phyloP scores from a whole-genome alignment of 1,140 invertebrate genomes.

The Protaetia brevitarsis region DNA sequence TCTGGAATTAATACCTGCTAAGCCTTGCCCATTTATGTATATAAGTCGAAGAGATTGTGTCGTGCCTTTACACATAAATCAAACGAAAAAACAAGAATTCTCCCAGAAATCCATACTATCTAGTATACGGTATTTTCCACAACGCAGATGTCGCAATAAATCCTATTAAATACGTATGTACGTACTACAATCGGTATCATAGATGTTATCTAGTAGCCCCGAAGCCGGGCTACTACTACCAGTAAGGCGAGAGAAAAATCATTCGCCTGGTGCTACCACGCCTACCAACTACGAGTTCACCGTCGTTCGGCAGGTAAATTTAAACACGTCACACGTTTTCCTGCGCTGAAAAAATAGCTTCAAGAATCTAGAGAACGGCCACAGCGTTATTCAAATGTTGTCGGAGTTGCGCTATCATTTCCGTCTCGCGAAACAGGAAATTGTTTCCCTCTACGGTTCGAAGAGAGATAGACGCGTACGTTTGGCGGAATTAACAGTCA shows the following conservation, averaged over 20 bases:
- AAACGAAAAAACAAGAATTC: too few species aligned
- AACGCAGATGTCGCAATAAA: too few species aligned
- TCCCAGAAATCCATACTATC: too few species aligned
- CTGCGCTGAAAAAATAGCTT: neutral
- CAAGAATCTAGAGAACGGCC: neutral
- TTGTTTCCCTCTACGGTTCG: neutral
- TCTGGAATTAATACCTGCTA: too few species aligned
- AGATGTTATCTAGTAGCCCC: too few species aligned
- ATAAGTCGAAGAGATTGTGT: too few species aligned
- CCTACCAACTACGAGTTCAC: neutral
- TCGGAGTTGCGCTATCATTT: neutral
- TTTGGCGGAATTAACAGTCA: neutral
- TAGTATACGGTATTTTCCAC: too few species aligned
- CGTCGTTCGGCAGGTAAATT: conserved; percentile 5
- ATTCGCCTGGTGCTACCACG: neutral
- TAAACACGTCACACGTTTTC: conserved; percentile 1
- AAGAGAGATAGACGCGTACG: neutral
- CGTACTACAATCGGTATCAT: too few species aligned
- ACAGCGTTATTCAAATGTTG: neutral
- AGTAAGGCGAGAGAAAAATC: neutral
- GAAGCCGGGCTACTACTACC: neutral
- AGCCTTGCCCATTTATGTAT: too few species aligned
- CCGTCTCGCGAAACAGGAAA: conserved; percentile 15
- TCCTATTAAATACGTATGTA: too few species aligned
- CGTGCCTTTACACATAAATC: too few species aligned